A percentile compares a stretch with the other conserved stretches of the same genome.
phyloP scores from a whole-genome alignment of 2,113 vertebrate genomes.

The Ornithorhynchus anatinus region DNA sequence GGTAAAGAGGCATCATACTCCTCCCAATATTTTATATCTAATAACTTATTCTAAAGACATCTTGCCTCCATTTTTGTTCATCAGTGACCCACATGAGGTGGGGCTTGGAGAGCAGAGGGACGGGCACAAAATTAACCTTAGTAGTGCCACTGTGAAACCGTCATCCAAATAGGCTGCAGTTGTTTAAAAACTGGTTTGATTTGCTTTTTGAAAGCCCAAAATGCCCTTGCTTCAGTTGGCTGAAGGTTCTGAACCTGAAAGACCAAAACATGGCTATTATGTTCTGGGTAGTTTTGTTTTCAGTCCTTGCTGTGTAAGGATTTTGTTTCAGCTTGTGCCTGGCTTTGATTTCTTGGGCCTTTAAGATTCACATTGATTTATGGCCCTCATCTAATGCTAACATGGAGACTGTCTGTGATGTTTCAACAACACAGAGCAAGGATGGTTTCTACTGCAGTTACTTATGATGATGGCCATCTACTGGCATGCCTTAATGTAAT shows the following conservation, averaged over 20 bases:
- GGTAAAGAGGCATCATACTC: too few species aligned
- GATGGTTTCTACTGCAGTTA: conserved; percentile 30
- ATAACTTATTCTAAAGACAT: background rate
- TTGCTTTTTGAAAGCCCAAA: conserved; percentile 23
- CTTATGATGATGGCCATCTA: background rate
- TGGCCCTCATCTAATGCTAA: conserved; percentile 20
- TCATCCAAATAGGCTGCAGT: conserved; percentile 18
- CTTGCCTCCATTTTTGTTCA: background rate
- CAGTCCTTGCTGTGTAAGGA: conserved; percentile 14
- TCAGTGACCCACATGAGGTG: background rate
- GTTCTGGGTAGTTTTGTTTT: background rate
- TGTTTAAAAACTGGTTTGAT: conserved; percentile 16
- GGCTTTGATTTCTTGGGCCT: conserved; percentile 11
- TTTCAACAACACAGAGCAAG: conserved; percentile 4
- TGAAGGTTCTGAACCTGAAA: background rate
- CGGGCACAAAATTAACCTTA: conserved; percentile 29
- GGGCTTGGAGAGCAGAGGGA: background rate
- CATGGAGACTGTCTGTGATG: conserved; percentile 36
- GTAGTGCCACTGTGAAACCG: conserved; percentile 13
- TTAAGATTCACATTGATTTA: conserved; percentile 32
- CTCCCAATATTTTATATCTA: too few species aligned
- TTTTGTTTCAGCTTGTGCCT: conserved; percentile 27
- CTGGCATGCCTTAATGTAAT: conserved; percentile 29
- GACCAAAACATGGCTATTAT: conserved; percentile 20
- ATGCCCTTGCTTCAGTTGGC: background rate